A percentile compares a stretch with the other conserved stretches of the same genome.
phyloP scores from a whole-genome alignment of 2,113 vertebrate genomes.

The Halcyon senegalensis region DNA sequence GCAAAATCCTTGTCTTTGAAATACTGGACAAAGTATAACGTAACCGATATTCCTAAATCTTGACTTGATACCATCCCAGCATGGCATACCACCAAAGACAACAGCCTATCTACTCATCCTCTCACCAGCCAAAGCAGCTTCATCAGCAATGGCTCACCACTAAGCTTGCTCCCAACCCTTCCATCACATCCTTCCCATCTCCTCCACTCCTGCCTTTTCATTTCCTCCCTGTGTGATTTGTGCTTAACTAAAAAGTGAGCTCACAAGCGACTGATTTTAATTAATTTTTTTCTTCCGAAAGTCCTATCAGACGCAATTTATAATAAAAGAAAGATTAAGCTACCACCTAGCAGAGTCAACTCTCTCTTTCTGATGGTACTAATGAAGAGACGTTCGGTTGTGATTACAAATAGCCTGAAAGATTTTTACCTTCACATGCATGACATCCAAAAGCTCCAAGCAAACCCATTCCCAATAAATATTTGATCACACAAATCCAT shows the following conservation, averaged over 20 bases:
- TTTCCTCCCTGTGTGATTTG: neutral
- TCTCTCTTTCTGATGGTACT: neutral
- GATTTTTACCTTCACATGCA: neutral
- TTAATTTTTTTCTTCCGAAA: neutral
- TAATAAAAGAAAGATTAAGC: neutral
- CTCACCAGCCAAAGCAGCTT: neutral
- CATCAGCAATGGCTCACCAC: neutral
- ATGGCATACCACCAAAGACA: neutral
- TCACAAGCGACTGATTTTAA: neutral
- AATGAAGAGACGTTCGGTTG: neutral
- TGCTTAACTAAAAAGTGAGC: neutral
- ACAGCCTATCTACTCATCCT: neutral
- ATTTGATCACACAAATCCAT: constrained; percentile 33
- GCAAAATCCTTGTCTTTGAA: neutral
- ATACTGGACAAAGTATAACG: neutral
- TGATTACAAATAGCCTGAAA: neutral
- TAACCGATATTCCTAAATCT: neutral
- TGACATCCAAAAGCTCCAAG: neutral
- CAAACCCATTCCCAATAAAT: constrained; percentile 14
- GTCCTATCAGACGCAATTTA: neutral
- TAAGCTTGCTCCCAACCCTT: neutral
- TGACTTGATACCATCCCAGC: neutral
- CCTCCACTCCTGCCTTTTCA: neutral
- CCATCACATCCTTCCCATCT: neutral
- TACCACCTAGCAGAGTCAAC: neutral